phyloP scores from a whole-genome alignment of 2,888 invertebrate species.

The Geophilus truncorum region DNA sequence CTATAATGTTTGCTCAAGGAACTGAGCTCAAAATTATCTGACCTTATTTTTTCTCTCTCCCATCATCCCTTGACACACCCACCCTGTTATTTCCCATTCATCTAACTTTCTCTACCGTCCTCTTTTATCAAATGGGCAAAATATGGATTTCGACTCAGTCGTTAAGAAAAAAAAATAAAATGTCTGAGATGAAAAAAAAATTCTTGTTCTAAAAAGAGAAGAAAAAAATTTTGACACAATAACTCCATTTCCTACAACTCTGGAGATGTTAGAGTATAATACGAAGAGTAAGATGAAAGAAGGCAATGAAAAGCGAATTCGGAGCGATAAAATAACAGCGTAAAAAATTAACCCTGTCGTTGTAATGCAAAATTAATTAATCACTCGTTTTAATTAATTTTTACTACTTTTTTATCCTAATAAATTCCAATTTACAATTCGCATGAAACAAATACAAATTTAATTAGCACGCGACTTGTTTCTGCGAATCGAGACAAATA shows the following conservation, averaged over 20 bases:
- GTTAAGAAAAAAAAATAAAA: neutral
- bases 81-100: slow-evolving; percentile 18
- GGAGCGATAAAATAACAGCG: neutral
- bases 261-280: neutral
- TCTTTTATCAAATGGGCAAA: slow-evolving; percentile 6
- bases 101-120: neutral
- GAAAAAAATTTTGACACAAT: neutral
- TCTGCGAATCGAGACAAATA: neutral
- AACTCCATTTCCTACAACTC: neutral
- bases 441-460: neutral
- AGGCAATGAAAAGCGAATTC: neutral
- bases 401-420: neutral
- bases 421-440: neutral
- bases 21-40: neutral
- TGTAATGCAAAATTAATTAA: neutral
- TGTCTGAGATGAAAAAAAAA: neutral
- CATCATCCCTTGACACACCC: neutral
- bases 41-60: neutral
- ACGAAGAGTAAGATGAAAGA: neutral
- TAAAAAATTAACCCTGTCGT: neutral
- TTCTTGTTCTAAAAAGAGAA: neutral
- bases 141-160: slow-evolving; percentile 2
- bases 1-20: slow-evolving; percentile 14
- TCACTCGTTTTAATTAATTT: neutral
- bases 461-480: neutral